A percentile compares a stretch with the other conserved stretches of the same genome.
phyloP scores from a whole-genome alignment of 2,797 vertebrate species.

The Simalia tracyae region DNA sequence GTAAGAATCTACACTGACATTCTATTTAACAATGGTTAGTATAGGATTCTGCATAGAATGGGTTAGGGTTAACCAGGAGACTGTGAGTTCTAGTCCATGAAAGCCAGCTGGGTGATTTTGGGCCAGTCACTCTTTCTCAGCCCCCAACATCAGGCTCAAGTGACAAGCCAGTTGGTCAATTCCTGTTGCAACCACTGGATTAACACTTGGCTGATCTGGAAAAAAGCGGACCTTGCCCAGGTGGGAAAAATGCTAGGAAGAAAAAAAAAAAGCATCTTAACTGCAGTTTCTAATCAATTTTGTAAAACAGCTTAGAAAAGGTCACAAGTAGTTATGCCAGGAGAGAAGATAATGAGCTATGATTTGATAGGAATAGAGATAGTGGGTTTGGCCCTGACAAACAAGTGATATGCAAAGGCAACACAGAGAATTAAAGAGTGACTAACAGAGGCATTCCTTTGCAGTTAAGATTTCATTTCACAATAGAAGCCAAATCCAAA shows the following conservation, averaged over 20 bases:
- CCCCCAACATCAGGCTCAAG: too few relatives aligned
- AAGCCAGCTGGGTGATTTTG: too few relatives aligned
- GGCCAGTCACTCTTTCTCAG: too few relatives aligned
- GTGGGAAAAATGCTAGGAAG: too few relatives aligned
- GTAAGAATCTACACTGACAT: conserved; percentile 61
- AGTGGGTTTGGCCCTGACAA: conserved; percentile 48
- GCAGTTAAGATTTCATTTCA: conserved; percentile 27
- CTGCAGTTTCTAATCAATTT: conserved; percentile 68
- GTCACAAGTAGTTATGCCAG: conserved; percentile 63
- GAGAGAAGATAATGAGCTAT: conserved; percentile 59
- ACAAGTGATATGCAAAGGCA: conserved; percentile 26
- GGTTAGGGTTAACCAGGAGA: neutral
- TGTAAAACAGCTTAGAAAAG: conserved; percentile 47
- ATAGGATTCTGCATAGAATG: conserved; percentile 60
- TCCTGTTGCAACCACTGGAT: too few relatives aligned
- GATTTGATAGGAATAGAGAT: conserved; percentile 52
- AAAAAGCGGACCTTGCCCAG: too few relatives aligned
- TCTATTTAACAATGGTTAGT: conserved; percentile 65
- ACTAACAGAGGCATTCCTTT: conserved; percentile 38
- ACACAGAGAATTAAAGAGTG: conserved; percentile 44
- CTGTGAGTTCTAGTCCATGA: too few relatives aligned
- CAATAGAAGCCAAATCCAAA: conserved; percentile 51
- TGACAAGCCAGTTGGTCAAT: too few relatives aligned
- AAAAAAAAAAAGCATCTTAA: conserved; percentile 55
- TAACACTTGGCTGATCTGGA: too few relatives aligned